These are phyloP conservation scores for Polyommatus icarus DNA, from an alignment of 2,888 invertebrate species.

Conservation along the genomic window DNA sequence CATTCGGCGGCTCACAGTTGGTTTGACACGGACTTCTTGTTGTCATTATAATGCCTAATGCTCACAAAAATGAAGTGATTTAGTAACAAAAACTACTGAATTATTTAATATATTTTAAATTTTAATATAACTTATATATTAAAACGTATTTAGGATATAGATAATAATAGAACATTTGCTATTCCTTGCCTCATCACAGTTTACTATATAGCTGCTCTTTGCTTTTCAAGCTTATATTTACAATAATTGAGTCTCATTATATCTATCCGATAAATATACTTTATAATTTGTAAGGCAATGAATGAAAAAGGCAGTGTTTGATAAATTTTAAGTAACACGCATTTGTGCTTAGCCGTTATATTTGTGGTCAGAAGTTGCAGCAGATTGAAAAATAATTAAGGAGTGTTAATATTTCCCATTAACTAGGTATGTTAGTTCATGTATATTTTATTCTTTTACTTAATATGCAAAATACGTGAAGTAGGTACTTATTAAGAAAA, in stretches of 20 bases:
- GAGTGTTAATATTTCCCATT: background rate
- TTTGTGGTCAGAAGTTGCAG: slow-evolving; percentile 4
- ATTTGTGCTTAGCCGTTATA: background rate
- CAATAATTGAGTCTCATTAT: background rate
- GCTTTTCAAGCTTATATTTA: background rate
- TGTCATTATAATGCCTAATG: too few relatives aligned
- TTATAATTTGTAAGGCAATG: slow-evolving; percentile 1
- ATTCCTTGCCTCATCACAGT: background rate
- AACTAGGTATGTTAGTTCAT: too few relatives aligned
- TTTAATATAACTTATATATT: too few relatives aligned
- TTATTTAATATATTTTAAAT: too few relatives aligned
- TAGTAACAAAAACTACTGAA: background rate
- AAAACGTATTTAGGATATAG: too few relatives aligned
- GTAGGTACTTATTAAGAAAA: too few relatives aligned
- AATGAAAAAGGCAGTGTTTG: slow-evolving; percentile 1
- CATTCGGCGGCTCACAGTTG: too few relatives aligned
- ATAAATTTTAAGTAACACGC: slow-evolving; percentile 12
- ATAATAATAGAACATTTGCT: background rate
- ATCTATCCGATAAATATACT: background rate
- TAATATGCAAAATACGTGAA: too few relatives aligned
- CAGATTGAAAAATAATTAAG: background rate
- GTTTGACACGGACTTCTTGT: too few relatives aligned
- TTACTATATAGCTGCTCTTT: background rate
- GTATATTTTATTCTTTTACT: background rate
- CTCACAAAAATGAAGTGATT: too few relatives aligned